Evolutionary conservation across 2,797 vertebrate genomes (phyloP).

Genomic region (Myotis pilosus): DNA sequence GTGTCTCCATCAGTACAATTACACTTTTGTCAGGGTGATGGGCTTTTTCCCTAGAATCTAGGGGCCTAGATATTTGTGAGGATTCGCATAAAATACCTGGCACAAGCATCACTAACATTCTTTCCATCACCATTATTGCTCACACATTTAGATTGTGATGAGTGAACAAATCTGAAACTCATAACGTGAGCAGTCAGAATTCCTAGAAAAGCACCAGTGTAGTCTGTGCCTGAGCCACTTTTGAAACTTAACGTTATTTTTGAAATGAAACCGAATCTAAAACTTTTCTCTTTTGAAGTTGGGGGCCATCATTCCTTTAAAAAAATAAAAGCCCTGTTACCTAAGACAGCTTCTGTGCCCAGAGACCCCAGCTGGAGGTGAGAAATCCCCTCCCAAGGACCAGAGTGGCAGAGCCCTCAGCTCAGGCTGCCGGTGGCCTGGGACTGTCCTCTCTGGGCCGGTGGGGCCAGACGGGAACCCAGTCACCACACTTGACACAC

Average conservation of each 20-base stretch:
- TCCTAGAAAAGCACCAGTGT: constrained; percentile 5
- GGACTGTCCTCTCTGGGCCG: neutral
- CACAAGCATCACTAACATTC: no score
- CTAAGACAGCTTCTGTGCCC: neutral
- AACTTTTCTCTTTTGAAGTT: neutral
- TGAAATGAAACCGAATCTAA: constrained; percentile 9
- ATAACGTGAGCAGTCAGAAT: neutral
- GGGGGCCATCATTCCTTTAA: neutral
- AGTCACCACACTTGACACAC: neutral
- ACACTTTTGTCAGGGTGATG: neutral
- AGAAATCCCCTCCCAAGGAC: neutral
- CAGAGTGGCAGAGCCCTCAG: neutral
- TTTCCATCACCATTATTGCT: neutral
- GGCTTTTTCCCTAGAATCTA: neutral
- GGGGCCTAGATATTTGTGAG: neutral
- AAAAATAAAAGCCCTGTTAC: neutral
- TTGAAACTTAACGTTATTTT: constrained; percentile 14
- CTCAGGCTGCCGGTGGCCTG: neutral
- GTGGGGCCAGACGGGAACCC: neutral
- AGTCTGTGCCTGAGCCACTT: neutral
- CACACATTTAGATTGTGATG: neutral
- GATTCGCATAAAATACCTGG: neutral
- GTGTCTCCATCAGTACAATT: neutral
- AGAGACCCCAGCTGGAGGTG: neutral
- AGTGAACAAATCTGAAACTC: neutral